Conservation (phyloP, 2,113 vertebrate genomes). For the Leiothrix lutea region DNA sequence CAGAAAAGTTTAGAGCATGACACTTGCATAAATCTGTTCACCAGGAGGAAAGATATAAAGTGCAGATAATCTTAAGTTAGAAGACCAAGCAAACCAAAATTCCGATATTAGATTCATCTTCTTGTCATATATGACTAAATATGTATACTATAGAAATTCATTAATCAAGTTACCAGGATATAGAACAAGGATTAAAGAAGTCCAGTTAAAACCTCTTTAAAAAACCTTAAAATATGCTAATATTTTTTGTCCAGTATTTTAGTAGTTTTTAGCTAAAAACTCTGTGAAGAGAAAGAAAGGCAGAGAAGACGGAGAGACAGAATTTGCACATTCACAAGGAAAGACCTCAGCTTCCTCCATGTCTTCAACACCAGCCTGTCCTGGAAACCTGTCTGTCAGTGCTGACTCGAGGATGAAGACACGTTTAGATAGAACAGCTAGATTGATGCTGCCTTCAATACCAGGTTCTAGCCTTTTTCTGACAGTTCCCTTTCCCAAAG, state of each 20-base stretch:
- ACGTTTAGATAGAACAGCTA: not conserved
- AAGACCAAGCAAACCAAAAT: not conserved
- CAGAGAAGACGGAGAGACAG: rapidly evolving
- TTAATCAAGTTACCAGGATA: not conserved
- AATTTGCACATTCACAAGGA: not conserved
- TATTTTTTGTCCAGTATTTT: not conserved
- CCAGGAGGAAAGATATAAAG: not conserved
- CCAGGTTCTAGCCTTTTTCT: not conserved
- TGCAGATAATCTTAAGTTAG: not conserved
- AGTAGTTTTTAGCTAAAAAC: not conserved
- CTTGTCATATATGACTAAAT: not conserved
- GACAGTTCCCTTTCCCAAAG: not conserved
- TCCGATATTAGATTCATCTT: not conserved
- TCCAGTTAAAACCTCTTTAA: not conserved
- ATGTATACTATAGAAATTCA: not conserved
- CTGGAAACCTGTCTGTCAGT: not conserved
- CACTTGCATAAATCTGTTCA: not conserved
- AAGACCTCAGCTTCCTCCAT: not conserved
- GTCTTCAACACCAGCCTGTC: not conserved
- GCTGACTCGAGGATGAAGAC: rapidly evolving
- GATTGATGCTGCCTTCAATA: not conserved
- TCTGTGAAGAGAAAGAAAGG: not conserved
- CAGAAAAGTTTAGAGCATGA: not conserved
- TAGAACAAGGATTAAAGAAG: not conserved
- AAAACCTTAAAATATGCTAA: not conserved